Evolutionary conservation across 1,140 invertebrate genomes (phyloP).

Genomic region (Andrena cerasifolii): DNA sequence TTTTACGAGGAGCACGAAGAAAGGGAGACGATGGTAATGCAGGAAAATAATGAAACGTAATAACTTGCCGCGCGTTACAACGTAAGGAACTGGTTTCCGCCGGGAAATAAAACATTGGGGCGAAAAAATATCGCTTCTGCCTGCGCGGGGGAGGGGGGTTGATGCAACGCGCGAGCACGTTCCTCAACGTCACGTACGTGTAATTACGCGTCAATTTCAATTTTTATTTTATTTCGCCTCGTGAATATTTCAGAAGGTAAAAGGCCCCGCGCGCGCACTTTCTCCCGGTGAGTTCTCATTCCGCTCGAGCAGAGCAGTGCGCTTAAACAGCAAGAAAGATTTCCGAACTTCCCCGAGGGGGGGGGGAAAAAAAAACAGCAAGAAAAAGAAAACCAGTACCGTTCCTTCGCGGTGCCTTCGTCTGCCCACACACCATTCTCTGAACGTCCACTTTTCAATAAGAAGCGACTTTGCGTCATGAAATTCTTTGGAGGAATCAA

Average conservation of each 20-base stretch:
- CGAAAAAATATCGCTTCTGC: neutral
- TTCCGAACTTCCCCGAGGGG: constrained; percentile 14
- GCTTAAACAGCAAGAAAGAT: constrained; percentile 14
- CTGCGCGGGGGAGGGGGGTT: neutral
- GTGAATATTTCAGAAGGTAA: constrained; percentile 49
- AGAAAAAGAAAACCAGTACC: neutral
- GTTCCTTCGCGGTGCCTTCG: neutral
- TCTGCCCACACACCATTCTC: neutral
- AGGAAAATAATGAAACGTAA: constrained; percentile 16
- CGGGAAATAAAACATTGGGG: neutral
- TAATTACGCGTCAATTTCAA: constrained; percentile 44
- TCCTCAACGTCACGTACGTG: constrained; percentile 29
- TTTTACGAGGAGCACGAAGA: neutral
- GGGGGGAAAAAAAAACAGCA: too few species aligned
- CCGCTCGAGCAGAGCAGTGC: constrained; percentile 25
- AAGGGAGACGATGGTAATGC: neutral
- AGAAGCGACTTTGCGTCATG: neutral
- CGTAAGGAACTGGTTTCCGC: constrained; percentile 17
- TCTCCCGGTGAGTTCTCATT: constrained; percentile 46
- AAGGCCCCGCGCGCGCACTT: constrained; percentile 35
- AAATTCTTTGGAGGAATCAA: neutral
- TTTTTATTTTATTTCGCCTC: constrained; percentile 46
- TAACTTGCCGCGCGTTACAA: neutral
- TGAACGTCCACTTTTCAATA: neutral
- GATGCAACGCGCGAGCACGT: constrained; percentile 6